Base-by-base conservation (phyloP, 2,797 vertebrate species). In the Trematomus bernacchii region DNA sequence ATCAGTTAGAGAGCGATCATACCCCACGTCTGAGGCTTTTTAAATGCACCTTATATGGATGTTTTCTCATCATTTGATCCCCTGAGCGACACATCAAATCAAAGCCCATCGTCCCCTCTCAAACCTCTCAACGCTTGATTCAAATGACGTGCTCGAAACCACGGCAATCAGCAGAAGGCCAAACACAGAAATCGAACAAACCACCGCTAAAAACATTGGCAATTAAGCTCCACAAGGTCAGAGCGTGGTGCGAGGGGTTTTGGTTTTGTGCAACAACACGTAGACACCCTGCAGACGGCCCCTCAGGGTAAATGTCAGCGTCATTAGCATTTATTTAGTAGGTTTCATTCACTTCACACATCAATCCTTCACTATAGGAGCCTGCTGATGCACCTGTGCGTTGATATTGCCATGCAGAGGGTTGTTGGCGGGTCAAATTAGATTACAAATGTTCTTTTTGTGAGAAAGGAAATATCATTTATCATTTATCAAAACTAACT, bases 171-270 rank as follows among this genome's bases (percentile, higher is more conserved):
- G 61, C 74, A 74, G 76, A 64, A 55, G 82, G 83, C 79, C 87
- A 72, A 77, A 77, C 80, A 66, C 60, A 44, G 73, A 80, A 79
- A 89, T 91, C 61, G 72, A 78, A 84, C 79, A 85, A 72, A 88
- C 76, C 84, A 40, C 70, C 27, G 23, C 71, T 84, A 77, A 91
- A 37, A 89, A 83, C 88, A 80, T 62, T 79, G 75, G 75, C 85
- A 85, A 87, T 92, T 87, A 85, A 72, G 15, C 84, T 80, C 60
- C 87, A 85, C 87, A 91, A 92, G 90, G 92, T 94, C 89, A 90
- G 89, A 88, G 73, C 73, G 5, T 71, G 73, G 75, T 82, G 79
- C 71, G 80, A 87, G 87, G 87, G 86, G 82, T 86, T 70, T 83
- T 85, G 76, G 90, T 89, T 85, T 79, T 67, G 58, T 80, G 66